Base-by-base conservation (phyloP, 92 coral and sea anemone genomes). In the Porites divaricata region DNA sequence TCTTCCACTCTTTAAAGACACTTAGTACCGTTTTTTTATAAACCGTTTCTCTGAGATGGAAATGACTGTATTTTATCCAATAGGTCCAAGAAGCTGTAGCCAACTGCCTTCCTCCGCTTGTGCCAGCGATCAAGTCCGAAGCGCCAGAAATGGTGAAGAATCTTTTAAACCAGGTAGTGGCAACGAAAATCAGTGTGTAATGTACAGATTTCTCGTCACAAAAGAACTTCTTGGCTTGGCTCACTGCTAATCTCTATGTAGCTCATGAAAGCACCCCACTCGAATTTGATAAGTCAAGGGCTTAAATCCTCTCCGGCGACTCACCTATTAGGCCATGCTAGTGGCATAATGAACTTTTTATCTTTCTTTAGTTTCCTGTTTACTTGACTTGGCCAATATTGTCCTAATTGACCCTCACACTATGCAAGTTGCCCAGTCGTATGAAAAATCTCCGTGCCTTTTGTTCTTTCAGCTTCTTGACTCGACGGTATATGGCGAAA, bases 71-170 rank as follows among this genome's bases (percentile, higher is more conserved):
- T 53, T 48, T 61, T 54, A 54, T 0, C 45, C 45, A 49, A 22
- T 58, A 96, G 99, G 99, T 96, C 51, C 99, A 96, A 85, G 98
- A 96, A 83, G 99, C 99, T 13, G 98, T 96, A 9, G 95, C 99
- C 1, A 90, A 96, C 86, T 96, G 99, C 82, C 96, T 96, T 9
- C 98, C 99, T 13, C 98, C 99, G 0, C 93, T 96, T 0, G 99
- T 96, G 20, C 99, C 98, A 6, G 99, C 99, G 50, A 95, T 96
- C 90, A 96, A 96, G 79, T 84, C 91, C 23, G 98, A 96, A 79
- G 98, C 99, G 21, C 97, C 98, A 76, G 99, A 96, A 52, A 88
- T 92, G 78, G 98, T 96, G 28, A 95, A 96, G 87, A 92, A 83
- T 83, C 88, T 96, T n/a, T 86, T 96, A 20, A 88, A 90, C 76